phyloP scores from a whole-genome alignment of 2,888 invertebrate species.

The Zaprionus bogoriensis region DNA sequence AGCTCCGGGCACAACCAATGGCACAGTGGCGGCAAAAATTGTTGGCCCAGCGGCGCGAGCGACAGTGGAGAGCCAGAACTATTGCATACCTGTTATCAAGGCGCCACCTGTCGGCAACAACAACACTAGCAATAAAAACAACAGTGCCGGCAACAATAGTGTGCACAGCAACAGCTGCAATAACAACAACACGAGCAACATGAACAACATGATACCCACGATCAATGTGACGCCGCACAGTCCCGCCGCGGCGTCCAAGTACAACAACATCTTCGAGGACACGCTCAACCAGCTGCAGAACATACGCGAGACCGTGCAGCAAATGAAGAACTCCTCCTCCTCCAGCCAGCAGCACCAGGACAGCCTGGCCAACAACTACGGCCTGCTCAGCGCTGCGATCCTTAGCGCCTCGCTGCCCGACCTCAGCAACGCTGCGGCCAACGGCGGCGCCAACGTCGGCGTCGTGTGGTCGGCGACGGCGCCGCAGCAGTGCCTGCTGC shows the following conservation, averaged over 20 bases:
- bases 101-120: conserved; percentile 49
- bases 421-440: conserved; percentile 68
- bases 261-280: conserved; percentile 86
- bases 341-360: conserved; percentile 79
- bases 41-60: conserved; percentile 36
- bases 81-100: conserved; percentile 81
- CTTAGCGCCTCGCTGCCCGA: conserved; percentile 81
- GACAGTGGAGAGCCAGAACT: conserved; percentile 74
- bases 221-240: conserved; percentile 95
- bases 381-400: conserved; percentile 73
- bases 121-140: conserved; percentile 49
- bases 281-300: conserved; percentile 82
- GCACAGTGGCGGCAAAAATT: conserved; percentile 36
- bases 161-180: conserved; percentile 32
- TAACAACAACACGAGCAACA: conserved; percentile 59
- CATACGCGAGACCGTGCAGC: conserved; percentile 83
- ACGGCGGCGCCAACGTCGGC: conserved; percentile 31
- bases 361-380: conserved; percentile 68
- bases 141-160: conserved; percentile 50
- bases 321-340: conserved; percentile 83
- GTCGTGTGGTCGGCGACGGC: conserved; percentile 80
- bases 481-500: conserved; percentile 80
- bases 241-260: conserved; percentile 89
- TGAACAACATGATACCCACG: conserved; percentile 87
- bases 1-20: conserved; percentile 30